Evolutionary conservation across 2,797 vertebrate species (phyloP), one percentile per base, ranked within the genome.

Genomic region (Apodemus agrarius): DNA sequence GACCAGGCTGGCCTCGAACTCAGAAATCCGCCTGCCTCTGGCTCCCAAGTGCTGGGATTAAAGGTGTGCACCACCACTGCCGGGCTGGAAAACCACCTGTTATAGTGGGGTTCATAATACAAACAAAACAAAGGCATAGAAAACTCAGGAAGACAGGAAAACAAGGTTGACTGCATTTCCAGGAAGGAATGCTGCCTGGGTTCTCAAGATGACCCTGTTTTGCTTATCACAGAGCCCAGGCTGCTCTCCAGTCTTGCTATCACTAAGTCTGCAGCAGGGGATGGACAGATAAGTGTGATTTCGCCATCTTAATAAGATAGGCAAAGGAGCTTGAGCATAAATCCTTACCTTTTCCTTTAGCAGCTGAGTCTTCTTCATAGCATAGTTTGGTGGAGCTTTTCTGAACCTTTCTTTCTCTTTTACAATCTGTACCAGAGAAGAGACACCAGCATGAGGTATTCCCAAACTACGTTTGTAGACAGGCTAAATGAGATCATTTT

Each of bases 321-420:
- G 79, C 16, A 79, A 40, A 59, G 37, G 40, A n/a, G 37, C 12
- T 22, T 0, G 13, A 72, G 24, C 4, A 8, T 24, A 65, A 76
- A 6, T 49, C 95, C 98, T 98, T 98, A 99, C 99, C 99, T 99
- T 99, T 96, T 99, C 99, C 98, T 99, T 99, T 89, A 99, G 97
- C 80, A 99, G 98, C 95, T 99, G 99, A 0, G 99, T 99, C 98
- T 99, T 99, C 99, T 99, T 99, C 99, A 99, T 99, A 96, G 99
- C 99, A n/a, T 99, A 99, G 98, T 99, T 99, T 57, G 99, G 98
- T 87, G 99, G 99, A 21, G 99, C 99, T 99, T 99, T 99, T 90
- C 99, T 99, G 99, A 99, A 99, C 83, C 99, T 97, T 98, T 99
- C 99, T 97, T 99, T 99, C 96, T 99, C 99, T 98, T 99, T 99